Evolutionary conservation across 2,888 invertebrate species (phyloP), one percentile per base, ranked within the genome.

Genomic region (Hirtodrosophila alboralis): DNA sequence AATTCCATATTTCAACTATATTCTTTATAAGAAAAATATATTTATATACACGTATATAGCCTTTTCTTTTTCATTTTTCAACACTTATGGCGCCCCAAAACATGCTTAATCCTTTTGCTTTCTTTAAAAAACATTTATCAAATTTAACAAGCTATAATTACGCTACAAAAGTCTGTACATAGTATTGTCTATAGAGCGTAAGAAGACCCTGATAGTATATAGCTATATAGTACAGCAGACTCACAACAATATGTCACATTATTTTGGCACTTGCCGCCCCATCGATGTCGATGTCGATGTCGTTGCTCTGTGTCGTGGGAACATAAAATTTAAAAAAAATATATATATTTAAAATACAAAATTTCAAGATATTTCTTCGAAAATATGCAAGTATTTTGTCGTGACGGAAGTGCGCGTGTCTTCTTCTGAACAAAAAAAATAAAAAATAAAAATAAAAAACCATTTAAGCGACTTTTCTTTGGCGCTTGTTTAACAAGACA

Each of bases 371-470:
- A 58, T 73, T 83, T 54, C 2, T 38, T 10, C 53, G 38, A 62
- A 73, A 69, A 65, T 53, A 60, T 58, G 57, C 40, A 5, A 31
- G n/a, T 71, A 53, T 54, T 60, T 69, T n/a, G n/a, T 43, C 10
- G 30, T 59, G 68, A 67, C 79, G 85, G 80, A 80, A 80, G 79
- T 72, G 70, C 76, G 76, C 79, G 76, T 83, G 72, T 75, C 63
- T 61, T 21, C 18, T 28, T 23, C 47, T 52, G 31, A 38, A 44
- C 36, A n/a, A n/a, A n/a, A n/a, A n/a, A n/a, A n/a, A n/a, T n/a
- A n/a, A n/a, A n/a, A n/a, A n/a, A n/a, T n/a, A n/a, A n/a, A n/a
- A n/a, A n/a, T n/a, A n/a, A 23, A 28, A 12, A 37, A 37, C 48
- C 66, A 71, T 73, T 73, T 52, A 66, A 61, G 61, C 58, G 56